A percentile compares a stretch with the other conserved stretches of the same genome.
phyloP scores from a whole-genome alignment of 1,140 invertebrate species.

The Microplitis demolitor region DNA sequence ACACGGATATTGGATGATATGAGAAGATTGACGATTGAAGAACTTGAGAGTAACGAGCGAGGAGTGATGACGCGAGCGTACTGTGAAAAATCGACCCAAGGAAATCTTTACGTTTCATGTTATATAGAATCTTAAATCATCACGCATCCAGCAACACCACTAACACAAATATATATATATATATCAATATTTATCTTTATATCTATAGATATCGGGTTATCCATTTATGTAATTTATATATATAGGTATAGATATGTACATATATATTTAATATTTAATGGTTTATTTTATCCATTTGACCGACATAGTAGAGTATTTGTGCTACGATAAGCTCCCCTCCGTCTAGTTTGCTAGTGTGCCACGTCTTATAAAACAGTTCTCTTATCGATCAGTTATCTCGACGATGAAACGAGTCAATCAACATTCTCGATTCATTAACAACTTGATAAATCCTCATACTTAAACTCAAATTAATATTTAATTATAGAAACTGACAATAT shows the following conservation, averaged over 20 bases:
- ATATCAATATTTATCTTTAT: too few relatives aligned
- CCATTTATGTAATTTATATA: too few relatives aligned
- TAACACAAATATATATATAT: too few relatives aligned
- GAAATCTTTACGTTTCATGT: not conserved
- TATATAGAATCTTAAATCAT: not conserved
- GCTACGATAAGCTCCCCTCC: not conserved
- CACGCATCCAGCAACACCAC: not conserved
- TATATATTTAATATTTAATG: not conserved
- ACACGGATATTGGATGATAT: too few relatives aligned
- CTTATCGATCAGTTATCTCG: not conserved
- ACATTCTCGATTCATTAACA: too few relatives aligned
- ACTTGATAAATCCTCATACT: too few relatives aligned
- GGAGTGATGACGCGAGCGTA: not conserved
- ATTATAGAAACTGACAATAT: too few relatives aligned
- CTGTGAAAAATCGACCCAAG: not conserved
- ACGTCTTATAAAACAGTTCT: not conserved
- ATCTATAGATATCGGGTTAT: too few relatives aligned
- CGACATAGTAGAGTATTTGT: not conserved
- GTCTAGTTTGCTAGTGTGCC: not conserved
- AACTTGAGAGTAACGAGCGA: not conserved
- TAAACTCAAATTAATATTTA: too few relatives aligned
- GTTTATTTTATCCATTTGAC: constrained; percentile 2
- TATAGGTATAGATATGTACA: not conserved
- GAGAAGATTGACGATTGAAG: too few relatives aligned
- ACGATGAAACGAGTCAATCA: not conserved